A percentile compares a stretch with the other conserved stretches of the same genome.
Conservation (phyloP, 2,113 vertebrate genomes). For the Hippocampus mohnikei region DNA sequence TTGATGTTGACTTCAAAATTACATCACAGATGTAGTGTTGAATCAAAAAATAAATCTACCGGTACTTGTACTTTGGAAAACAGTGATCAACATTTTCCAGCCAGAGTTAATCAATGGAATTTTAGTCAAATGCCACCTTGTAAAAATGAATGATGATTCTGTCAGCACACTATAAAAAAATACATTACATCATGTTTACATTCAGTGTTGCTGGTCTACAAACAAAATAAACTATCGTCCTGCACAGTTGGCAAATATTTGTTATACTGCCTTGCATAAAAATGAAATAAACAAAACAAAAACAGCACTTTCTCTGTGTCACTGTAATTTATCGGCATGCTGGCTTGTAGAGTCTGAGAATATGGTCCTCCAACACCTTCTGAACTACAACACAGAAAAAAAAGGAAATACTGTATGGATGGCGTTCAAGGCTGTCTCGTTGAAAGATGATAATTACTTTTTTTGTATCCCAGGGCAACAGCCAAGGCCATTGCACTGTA, state of each 20-base stretch:
- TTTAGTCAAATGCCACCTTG: not conserved
- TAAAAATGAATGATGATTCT: slow-evolving; percentile 1
- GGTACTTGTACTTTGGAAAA: no score
- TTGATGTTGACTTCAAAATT: no score
- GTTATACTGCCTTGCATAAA: not conserved
- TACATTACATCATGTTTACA: slow-evolving; percentile 35
- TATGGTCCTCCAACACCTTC: slow-evolving; percentile 83
- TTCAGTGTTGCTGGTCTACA: slow-evolving; percentile 2
- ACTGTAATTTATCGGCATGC: slow-evolving; percentile 27
- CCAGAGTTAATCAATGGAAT: not conserved
- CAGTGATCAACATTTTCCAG: no score
- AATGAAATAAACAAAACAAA: not conserved
- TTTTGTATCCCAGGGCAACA: slow-evolving; percentile 87
- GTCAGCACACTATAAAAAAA: slow-evolving; percentile 35
- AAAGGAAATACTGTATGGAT: not conserved
- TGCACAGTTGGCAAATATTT: slow-evolving; percentile 16
- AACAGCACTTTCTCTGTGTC: not conserved
- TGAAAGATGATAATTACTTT: slow-evolving; percentile 68
- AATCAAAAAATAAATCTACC: not conserved
- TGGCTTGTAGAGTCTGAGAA: slow-evolving; percentile 75
- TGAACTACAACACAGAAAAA: slow-evolving; percentile 69
- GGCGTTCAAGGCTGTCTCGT: not conserved
- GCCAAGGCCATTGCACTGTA: slow-evolving; percentile 94
- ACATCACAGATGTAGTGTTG: no score
- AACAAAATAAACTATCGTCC: slow-evolving; percentile 30